Base-by-base conservation (phyloP, 2,888 invertebrate species). In the Rhagium mordax region DNA sequence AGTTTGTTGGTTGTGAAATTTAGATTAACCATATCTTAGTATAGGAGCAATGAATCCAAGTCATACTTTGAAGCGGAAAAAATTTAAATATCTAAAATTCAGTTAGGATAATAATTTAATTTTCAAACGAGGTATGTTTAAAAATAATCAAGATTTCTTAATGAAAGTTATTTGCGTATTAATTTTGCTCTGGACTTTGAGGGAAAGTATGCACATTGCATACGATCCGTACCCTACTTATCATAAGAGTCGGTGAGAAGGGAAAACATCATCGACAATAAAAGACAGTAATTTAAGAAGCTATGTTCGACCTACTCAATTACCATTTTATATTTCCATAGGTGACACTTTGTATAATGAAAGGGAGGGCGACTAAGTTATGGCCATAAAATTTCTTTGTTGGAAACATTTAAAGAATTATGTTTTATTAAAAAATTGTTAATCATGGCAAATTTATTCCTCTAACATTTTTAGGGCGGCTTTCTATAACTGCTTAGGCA, bases 271-370 rank as follows among this genome's bases (percentile, higher is more conserved):
- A 76, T 70, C 72, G 71, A 74, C 76, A 76, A 76, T 74, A 76
- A 72, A 71, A 74, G 70, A 61, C 70, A 62, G 71, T 74, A 72
- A 76, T 74, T 76, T 76, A 64, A 74, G 65, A 47, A 70, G 71
- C 48, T 29, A 69, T 68, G 68, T 73, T 75, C 68, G 68, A 66
- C 73, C 73, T 66, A 59, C 74, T 71, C 76, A 74, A 74, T 76
- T 76, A 74, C 71, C 70, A 70, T 76, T 75, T 75, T 73, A 72
- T 72, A 71, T 76, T 76, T 76, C 71, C 65, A 71, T 69, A 71
- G 62, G 66, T 70, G 70, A 73, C 73, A 68, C 55, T 53, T 61
- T 60, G 71, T 61, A 71, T 71, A 71, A 74, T 71, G 68, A 60
- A 74, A 51, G 49, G 47, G 61, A 70, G 59, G 49, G 41, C 33